A percentile compares a stretch with the other conserved stretches of the same genome.
Conservation (phyloP, 2,113 vertebrate genomes). For the Nibea albiflora region DNA sequence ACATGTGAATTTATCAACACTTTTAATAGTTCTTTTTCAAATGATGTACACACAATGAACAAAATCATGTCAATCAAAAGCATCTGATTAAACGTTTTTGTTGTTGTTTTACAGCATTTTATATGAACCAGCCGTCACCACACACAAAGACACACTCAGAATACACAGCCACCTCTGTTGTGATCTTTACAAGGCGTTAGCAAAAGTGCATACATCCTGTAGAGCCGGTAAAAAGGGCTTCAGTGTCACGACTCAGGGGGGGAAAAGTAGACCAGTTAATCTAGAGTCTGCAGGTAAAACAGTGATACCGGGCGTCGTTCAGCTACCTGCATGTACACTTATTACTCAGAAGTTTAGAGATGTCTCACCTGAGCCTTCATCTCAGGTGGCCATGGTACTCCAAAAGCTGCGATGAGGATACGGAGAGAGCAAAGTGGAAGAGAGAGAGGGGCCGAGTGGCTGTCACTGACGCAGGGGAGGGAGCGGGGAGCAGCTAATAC, state of each 20-base stretch:
- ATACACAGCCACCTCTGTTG: constrained; percentile 45
- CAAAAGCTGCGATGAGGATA: constrained; percentile 35
- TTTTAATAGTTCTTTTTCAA: constrained; percentile 76
- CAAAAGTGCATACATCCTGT: constrained; percentile 35
- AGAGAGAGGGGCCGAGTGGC: constrained; percentile 29
- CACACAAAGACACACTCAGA: constrained; percentile 47
- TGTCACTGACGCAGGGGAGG: neutral
- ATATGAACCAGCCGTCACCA: constrained; percentile 46
- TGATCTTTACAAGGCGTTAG: constrained; percentile 32
- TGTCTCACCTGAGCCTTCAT: constrained; percentile 65
- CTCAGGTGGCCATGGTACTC: constrained; percentile 39
- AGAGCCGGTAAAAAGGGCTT: constrained; percentile 48
- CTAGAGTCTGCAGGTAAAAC: constrained; percentile 21
- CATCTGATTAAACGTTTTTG: constrained; percentile 61
- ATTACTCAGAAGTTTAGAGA: constrained; percentile 28
- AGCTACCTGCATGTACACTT: constrained; percentile 28
- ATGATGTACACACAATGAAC: constrained; percentile 70
- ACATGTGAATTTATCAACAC: constrained; percentile 61
- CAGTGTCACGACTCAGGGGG: constrained; percentile 42
- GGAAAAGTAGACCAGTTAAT: constrained; percentile 49
- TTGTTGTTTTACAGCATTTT: constrained; percentile 52
- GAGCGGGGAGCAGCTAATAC: constrained; percentile 9
- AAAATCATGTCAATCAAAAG: constrained; percentile 68
- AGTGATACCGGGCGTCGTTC: constrained; percentile 8
- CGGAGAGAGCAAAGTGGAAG: constrained; percentile 42